These are phyloP conservation scores for Cantharis flavilabris DNA, from an alignment of 2,888 invertebrate species.

Conservation along the genomic window DNA sequence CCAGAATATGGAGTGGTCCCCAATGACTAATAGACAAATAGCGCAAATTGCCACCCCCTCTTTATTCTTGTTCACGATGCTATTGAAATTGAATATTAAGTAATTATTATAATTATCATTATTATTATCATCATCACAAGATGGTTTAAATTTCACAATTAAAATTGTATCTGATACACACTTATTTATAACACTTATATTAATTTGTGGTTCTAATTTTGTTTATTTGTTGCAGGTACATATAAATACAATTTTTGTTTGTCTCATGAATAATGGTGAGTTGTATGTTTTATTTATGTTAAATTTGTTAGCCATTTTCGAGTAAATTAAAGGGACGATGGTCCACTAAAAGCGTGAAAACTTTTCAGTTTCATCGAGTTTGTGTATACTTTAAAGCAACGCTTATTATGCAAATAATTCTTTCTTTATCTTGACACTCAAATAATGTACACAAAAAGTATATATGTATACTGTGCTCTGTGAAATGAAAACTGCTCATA, in stretches of 20 bases:
- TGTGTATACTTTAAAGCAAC: slow-evolving; percentile 9
- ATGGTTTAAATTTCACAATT: neutral
- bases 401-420: slow-evolving; percentile 34
- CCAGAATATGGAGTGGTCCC: neutral
- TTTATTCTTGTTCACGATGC: neutral
- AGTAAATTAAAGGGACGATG: slow-evolving; percentile 4
- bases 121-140: neutral
- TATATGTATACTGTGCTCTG: slow-evolving; percentile 34
- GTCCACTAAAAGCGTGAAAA: slow-evolving; percentile 15
- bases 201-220: neutral
- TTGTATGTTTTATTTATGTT: slow-evolving; percentile 5
- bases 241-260: slow-evolving; percentile 6
- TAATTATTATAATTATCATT: neutral
- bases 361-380: slow-evolving; percentile 17
- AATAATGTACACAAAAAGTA: slow-evolving; percentile 34
- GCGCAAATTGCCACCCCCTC: neutral
- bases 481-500: slow-evolving; percentile 33
- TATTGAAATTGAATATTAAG: neutral
- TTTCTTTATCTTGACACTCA: slow-evolving; percentile 36
- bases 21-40: neutral
- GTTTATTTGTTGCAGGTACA: neutral
- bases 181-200: neutral
- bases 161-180: neutral
- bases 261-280: slow-evolving; percentile 14
- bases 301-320: neutral